phyloP scores from a whole-genome alignment of 2,888 invertebrate genomes.

The Eristalis pertinax region DNA sequence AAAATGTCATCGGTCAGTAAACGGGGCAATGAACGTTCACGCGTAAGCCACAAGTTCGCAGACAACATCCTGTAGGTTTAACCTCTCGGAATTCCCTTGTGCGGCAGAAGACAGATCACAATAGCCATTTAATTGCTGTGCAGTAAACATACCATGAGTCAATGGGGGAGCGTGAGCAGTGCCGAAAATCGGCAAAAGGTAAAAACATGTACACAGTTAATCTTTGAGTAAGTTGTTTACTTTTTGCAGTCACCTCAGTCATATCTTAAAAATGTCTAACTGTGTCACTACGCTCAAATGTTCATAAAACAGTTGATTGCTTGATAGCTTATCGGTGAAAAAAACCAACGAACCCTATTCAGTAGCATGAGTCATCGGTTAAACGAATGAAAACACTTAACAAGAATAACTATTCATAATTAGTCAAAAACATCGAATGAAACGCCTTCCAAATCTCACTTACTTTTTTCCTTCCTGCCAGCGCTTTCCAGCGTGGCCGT shows the following conservation, averaged over 20 bases:
- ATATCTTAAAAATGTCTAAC: not conserved
- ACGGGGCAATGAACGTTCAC: not conserved
- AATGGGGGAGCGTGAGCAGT: not conserved
- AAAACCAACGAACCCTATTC: not conserved
- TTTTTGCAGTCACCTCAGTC: not conserved
- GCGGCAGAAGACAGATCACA: too few species aligned
- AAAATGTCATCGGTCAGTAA: conserved; percentile 61
- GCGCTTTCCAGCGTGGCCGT: conserved; percentile 13
- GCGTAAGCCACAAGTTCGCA: not conserved
- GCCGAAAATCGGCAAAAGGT: not conserved
- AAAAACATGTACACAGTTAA: not conserved
- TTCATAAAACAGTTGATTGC: not conserved
- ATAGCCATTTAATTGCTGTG: too few species aligned
- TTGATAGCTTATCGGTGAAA: not conserved
- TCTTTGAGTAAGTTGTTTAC: not conserved
- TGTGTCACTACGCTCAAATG: not conserved
- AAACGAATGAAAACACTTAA: not conserved
- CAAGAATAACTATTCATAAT: not conserved
- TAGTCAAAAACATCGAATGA: not conserved
- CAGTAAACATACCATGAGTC: too few species aligned
- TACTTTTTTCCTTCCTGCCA: conserved; percentile 64
- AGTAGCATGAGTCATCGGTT: not conserved
- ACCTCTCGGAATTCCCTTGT: not conserved
- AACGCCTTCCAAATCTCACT: conserved; percentile 15
- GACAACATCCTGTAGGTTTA: not conserved